phyloP scores from a whole-genome alignment of 1,140 invertebrate genomes.

The Formica exsecta region DNA sequence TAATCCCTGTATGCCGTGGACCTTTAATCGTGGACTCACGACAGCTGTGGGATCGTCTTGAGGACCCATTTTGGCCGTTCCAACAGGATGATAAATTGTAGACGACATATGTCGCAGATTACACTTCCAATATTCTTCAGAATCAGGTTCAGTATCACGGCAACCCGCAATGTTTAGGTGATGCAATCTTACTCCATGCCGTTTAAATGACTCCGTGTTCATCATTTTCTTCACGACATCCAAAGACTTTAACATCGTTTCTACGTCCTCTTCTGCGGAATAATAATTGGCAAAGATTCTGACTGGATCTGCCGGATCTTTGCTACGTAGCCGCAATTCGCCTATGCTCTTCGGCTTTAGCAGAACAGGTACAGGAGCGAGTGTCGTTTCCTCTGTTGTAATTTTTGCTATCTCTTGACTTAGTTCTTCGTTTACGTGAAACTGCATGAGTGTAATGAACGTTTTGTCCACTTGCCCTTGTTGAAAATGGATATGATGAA shows the following conservation, averaged over 20 bases:
- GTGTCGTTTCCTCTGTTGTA: slow-evolving; percentile 74
- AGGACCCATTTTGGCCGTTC: slow-evolving; percentile 88
- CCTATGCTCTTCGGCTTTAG: slow-evolving; percentile 88
- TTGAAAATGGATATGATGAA: slow-evolving; percentile 70
- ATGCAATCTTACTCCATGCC: slow-evolving; percentile 69
- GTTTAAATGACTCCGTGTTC: slow-evolving; percentile 77
- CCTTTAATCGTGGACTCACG: slow-evolving; percentile 91
- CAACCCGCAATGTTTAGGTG: slow-evolving; percentile 66
- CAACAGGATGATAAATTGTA: slow-evolving; percentile 85
- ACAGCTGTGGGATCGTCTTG: slow-evolving; percentile 87
- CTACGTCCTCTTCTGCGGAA: slow-evolving; percentile 85
- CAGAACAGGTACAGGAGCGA: slow-evolving; percentile 78
- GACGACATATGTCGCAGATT: slow-evolving; percentile 82
- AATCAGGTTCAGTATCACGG: slow-evolving; percentile 76
- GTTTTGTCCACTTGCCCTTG: slow-evolving; percentile 57
- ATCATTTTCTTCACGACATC: slow-evolving; percentile 67
- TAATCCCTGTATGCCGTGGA: slow-evolving; percentile 90
- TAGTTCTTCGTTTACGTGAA: slow-evolving; percentile 69
- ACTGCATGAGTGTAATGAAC: neutral
- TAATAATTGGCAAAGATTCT: slow-evolving; percentile 92
- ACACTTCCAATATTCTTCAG: slow-evolving; percentile 87
- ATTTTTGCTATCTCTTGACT: slow-evolving; percentile 67
- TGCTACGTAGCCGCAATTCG: slow-evolving; percentile 86
- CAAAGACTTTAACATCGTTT: slow-evolving; percentile 77
- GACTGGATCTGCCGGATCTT: slow-evolving; percentile 89